phyloP scores from a whole-genome alignment of 2,888 invertebrate species.

The Calliscelio sp. region DNA sequence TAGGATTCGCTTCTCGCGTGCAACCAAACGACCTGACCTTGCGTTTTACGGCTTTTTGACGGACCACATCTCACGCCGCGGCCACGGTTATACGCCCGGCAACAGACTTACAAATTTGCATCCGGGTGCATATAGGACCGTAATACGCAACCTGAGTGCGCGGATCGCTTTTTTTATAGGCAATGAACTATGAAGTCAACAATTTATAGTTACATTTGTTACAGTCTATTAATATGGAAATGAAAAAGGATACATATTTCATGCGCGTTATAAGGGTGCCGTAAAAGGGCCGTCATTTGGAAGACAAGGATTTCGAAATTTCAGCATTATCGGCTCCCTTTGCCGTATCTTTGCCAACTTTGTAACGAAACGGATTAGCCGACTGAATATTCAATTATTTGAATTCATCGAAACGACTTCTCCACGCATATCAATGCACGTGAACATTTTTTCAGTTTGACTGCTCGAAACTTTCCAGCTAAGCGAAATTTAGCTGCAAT shows the following conservation, averaged over 20 bases:
- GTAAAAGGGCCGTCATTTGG: slow-evolving; percentile 52
- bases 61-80: slow-evolving; percentile 85
- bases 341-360: slow-evolving; percentile 34
- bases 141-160: slow-evolving; percentile 41
- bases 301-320: slow-evolving; percentile 39
- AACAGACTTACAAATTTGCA: slow-evolving; percentile 85
- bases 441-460: not conserved
- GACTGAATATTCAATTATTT: slow-evolving; percentile 56
- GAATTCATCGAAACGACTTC: slow-evolving; percentile 7
- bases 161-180: slow-evolving; percentile 67
- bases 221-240: slow-evolving; percentile 74
- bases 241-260: slow-evolving; percentile 72
- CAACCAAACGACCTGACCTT: slow-evolving; percentile 72
- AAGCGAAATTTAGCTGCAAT: slow-evolving; percentile 32
- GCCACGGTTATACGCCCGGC: slow-evolving; percentile 79
- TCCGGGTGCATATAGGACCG: slow-evolving; percentile 76
- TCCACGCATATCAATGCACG: no score
- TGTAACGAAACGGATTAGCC: slow-evolving; percentile 42
- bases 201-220: slow-evolving; percentile 74
- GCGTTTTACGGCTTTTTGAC: slow-evolving; percentile 80
- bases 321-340: slow-evolving; percentile 46
- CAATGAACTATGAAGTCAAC: slow-evolving; percentile 68
- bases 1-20: slow-evolving; percentile 45
- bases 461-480: not conserved
- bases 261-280: slow-evolving; percentile 63